These are phyloP conservation scores for Apotomis capreana DNA, from an alignment of 2,888 invertebrate genomes.

Conservation along the genomic window DNA sequence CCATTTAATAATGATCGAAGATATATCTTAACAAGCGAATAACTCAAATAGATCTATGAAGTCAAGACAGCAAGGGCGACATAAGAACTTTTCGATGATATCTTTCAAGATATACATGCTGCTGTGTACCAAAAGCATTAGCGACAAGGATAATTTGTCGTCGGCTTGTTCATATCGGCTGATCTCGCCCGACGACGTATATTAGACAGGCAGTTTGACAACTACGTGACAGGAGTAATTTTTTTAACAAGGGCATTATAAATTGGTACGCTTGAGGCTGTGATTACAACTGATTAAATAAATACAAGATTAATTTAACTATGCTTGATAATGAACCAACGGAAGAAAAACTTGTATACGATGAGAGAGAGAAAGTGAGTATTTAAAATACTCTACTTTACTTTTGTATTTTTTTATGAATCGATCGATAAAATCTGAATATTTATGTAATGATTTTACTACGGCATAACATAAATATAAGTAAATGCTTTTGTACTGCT, in stretches of 20 bases:
- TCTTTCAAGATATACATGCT: too few species aligned
- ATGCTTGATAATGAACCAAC: not conserved
- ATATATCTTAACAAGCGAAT: too few species aligned
- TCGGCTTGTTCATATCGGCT: slow-evolving; percentile 37
- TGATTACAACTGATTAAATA: slow-evolving; percentile 4
- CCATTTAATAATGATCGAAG: too few species aligned
- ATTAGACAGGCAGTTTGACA: slow-evolving; percentile 38
- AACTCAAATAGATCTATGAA: too few species aligned
- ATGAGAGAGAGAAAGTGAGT: not conserved
- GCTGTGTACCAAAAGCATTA: slow-evolving; percentile 17
- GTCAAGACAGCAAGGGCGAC: too few species aligned
- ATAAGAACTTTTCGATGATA: too few species aligned
- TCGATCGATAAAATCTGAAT: too few species aligned
- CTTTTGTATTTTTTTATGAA: too few species aligned
- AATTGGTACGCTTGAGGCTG: slow-evolving; percentile 11
- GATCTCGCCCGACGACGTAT: slow-evolving; percentile 33
- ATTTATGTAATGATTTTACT: too few species aligned
- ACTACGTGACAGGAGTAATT: slow-evolving; percentile 32
- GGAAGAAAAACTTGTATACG: slow-evolving; percentile 4
- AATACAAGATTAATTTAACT: slow-evolving; percentile 1
- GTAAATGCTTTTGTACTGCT: too few species aligned
- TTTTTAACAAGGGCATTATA: slow-evolving; percentile 34
- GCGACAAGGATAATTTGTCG: slow-evolving; percentile 40
- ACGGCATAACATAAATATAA: too few species aligned
- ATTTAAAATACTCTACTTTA: too few species aligned